These are phyloP conservation scores for Rugalucina vietnamica DNA, from an alignment of 2,888 invertebrate species.

Conservation along the genomic window DNA sequence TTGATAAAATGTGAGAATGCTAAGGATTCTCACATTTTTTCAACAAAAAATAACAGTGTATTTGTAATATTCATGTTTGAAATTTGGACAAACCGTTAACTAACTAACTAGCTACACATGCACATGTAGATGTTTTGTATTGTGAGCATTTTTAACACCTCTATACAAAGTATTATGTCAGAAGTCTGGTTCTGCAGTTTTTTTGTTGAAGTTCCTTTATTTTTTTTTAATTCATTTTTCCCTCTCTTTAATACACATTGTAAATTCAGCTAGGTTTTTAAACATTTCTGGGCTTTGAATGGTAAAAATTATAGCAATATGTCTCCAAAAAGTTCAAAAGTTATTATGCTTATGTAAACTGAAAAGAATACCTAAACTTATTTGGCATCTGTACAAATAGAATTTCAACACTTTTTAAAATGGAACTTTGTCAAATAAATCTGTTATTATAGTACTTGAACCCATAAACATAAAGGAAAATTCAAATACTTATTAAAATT, in stretches of 20 bases:
- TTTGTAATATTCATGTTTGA: no score
- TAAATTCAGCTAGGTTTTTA: not conserved
- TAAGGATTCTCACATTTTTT: no score
- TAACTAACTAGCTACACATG: no score
- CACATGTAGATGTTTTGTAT: no score
- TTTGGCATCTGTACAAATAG: not conserved
- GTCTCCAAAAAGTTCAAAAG: not conserved
- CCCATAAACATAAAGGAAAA: no score
- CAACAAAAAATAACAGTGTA: no score
- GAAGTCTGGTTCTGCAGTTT: not conserved
- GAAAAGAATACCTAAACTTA: not conserved
- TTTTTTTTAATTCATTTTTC: not conserved
- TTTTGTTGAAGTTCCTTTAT: not conserved
- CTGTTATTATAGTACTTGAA: not conserved
- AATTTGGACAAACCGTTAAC: no score
- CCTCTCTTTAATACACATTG: not conserved
- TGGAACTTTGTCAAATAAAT: not conserved
- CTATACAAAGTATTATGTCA: not conserved
- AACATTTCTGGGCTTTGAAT: not conserved
- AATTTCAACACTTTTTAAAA: not conserved
- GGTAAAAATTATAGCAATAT: not conserved
- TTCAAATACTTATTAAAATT: not conserved
- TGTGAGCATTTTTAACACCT: no score
- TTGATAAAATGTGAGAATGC: no score
- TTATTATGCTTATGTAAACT: conserved; percentile 6